Base-by-base conservation (phyloP, 2,888 invertebrate genomes). In the Cyclophora punctaria region DNA sequence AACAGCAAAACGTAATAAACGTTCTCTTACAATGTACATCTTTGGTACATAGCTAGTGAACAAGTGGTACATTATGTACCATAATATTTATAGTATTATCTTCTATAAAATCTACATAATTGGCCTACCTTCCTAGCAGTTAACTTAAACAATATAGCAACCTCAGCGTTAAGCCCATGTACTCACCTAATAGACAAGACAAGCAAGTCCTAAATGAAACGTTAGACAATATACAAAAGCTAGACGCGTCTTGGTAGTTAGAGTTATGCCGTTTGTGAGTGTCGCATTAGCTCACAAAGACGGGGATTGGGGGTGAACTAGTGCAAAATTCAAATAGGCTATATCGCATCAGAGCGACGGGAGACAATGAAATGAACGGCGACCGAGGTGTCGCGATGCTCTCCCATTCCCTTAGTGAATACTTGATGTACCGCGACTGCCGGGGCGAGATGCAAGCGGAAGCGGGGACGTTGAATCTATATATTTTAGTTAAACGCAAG, bases 391-490 rank as follows among this genome's bases (percentile, higher is more conserved):
- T 83, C 84, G 84, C 81, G 71, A 63, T 70, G 68, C 75, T 86
- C 76, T 64, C 59, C 56, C 78, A 88, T 87, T 88, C 87, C 71
- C 85, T 88, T 75, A 83, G 87, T 86, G 87, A 80, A 88, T 88
- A 86, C 73, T 83, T 81, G 83, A 88, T 88, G 44, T 44, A 34
- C 44, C 44, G 44, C 7, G 44, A 33, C 44, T 2, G 20, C 6
- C 33, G 20, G 44, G 44, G 20, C 44, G 6, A 5, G 34, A 5
- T 20, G 33, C 3, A 6, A 20, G 44, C 34, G 20, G 44, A 3
- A 34, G 44, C 44, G 44, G 20, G 20, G 20, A 20, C 20, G 20
- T 20, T 20, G 20, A 20, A 20, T 20, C 2, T 2, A 20, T 20
- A 2, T 20, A 20, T 20, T 20, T 20, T 20, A 20, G 20, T 20